Evolutionary conservation across 1,140 invertebrate species (phyloP).

Genomic region (Drosophila paulistorum): DNA sequence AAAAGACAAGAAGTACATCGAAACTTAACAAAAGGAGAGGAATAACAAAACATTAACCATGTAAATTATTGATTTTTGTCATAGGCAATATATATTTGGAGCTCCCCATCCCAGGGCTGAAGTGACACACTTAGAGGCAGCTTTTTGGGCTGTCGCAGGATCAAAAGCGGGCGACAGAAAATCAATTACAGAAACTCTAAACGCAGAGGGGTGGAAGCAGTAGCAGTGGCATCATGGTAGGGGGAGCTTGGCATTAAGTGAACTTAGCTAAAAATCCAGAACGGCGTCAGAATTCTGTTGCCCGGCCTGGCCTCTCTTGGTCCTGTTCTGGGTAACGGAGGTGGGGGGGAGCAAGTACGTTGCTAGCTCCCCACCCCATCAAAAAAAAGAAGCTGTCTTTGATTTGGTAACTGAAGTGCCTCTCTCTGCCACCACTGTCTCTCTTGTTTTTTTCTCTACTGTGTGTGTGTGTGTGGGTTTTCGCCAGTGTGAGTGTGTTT

Average conservation of each 20-base stretch:
- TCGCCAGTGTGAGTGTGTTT: slow-evolving; percentile 28
- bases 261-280: slow-evolving; percentile 73
- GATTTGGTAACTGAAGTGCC: slow-evolving; percentile 72
- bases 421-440: slow-evolving; percentile 4
- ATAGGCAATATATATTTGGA: slow-evolving; percentile 35
- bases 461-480: slow-evolving; percentile 20
- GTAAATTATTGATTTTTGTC: slow-evolving; percentile 77
- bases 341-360: slow-evolving; percentile 5
- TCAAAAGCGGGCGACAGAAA: slow-evolving; percentile 56
- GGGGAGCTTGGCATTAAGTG: slow-evolving; percentile 48
- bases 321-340: too few relatives aligned
- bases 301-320: too few relatives aligned
- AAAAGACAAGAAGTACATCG: slow-evolving; percentile 9
- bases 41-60: slow-evolving; percentile 65
- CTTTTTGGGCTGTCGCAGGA: slow-evolving; percentile 12
- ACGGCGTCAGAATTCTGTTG: slow-evolving; percentile 14
- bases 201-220: slow-evolving; percentile 29
- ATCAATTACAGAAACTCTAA: slow-evolving; percentile 61
- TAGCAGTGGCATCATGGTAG: background rate
- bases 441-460: slow-evolving; percentile 34
- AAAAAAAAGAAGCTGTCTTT: slow-evolving; percentile 65
- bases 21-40: slow-evolving; percentile 24
- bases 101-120: slow-evolving; percentile 26
- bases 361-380: slow-evolving; percentile 39
- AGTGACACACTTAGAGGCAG: slow-evolving; percentile 61